Conservation (phyloP, 1,140 invertebrate genomes). For the Homarus americanus region DNA sequence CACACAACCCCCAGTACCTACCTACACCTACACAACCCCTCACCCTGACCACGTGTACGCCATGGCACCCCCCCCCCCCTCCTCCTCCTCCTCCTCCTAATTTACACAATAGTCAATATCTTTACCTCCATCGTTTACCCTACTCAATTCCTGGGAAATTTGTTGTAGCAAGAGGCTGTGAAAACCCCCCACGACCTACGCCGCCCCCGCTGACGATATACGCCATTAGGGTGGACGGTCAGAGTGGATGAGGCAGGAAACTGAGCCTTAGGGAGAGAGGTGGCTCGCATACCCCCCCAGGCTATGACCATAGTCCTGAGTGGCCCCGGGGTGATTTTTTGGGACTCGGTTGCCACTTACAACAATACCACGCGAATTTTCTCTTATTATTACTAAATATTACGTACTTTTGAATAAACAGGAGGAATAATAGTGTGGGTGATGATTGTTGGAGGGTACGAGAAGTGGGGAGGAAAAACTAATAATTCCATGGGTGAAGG, state of each 20-base stretch:
- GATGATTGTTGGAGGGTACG: no score
- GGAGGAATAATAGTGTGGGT: no score
- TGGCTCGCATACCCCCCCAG: neutral
- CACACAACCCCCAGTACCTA: no score
- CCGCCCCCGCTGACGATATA: neutral
- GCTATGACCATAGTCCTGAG: neutral
- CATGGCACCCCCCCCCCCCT: no score
- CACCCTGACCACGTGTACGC: no score
- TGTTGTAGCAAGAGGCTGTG: neutral
- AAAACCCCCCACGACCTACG: neutral
- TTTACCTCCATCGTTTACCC: no score
- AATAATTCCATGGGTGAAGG: neutral
- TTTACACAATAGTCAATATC: no score
- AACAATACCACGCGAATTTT: neutral
- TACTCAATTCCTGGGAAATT: neutral
- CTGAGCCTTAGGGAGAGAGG: neutral
- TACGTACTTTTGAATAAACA: no score
- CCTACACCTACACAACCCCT: no score
- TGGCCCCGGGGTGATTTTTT: neutral
- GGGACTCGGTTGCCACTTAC: neutral
- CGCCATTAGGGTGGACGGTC: conserved; percentile 5
- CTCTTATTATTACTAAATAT: no score
- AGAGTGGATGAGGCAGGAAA: neutral
- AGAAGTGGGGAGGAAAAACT: neutral
- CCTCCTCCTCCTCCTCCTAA: no score